These are phyloP conservation scores for Syngnathoides biaculeatus DNA, from an alignment of 2,113 vertebrate genomes.

Conservation along the genomic window DNA sequence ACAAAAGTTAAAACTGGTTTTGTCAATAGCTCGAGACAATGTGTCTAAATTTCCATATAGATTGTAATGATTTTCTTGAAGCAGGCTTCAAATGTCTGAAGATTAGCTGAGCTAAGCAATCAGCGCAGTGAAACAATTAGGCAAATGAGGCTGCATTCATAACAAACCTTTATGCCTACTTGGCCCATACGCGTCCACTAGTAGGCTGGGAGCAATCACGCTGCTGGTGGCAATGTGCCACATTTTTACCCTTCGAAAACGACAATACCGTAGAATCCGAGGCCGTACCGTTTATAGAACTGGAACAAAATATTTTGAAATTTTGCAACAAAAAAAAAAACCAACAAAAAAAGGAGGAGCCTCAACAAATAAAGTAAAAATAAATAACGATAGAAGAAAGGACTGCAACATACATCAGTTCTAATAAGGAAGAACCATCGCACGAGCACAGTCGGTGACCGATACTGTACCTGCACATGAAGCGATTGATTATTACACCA, in stretches of 20 bases:
- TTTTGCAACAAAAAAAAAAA: background rate
- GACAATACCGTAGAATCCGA: background rate
- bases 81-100: constrained; percentile 33
- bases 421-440: no score
- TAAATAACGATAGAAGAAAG: background rate
- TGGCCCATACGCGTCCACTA: background rate
- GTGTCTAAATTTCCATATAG: constrained; percentile 49
- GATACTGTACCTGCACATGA: no score
- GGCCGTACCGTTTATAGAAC: background rate
- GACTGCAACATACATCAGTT: no score
- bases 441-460: no score
- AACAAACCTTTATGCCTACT: constrained; percentile 18
- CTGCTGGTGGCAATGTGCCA: background rate
- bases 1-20: constrained; percentile 9
- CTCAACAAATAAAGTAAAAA: background rate
- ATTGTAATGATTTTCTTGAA: constrained; percentile 31
- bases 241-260: background rate
- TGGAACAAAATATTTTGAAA: background rate
- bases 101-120: constrained; percentile 37
- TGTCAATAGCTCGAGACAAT: constrained; percentile 28
- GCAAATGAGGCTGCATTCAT: constrained; percentile 24
- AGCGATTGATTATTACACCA: no score
- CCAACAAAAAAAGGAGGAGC: background rate
- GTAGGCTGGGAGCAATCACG: background rate
- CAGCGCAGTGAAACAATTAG: constrained; percentile 37